Evolutionary conservation across 2,113 vertebrate genomes (phyloP).

Genomic region (Morphnarchus princeps): DNA sequence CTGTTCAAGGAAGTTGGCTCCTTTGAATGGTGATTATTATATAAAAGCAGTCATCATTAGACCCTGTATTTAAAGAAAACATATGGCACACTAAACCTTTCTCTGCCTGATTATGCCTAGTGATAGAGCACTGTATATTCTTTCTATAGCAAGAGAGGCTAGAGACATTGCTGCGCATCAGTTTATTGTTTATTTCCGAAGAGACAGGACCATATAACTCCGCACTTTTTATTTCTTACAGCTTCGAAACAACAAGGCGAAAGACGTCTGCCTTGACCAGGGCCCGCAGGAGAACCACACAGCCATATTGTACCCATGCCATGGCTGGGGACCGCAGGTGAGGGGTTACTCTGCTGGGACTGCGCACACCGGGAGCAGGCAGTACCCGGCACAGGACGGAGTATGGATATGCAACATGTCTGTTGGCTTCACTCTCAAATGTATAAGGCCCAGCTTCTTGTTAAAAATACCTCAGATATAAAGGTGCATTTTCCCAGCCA

Average conservation of each 20-base stretch:
- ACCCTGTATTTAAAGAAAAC: neutral
- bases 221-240: slow-evolving; percentile 48
- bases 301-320: slow-evolving; percentile 91
- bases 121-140: neutral
- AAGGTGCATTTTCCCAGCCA: neutral
- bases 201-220: slow-evolving; percentile 58
- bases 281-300: slow-evolving; percentile 94
- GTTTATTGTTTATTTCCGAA: neutral
- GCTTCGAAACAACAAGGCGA: slow-evolving; percentile 91
- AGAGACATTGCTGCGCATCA: neutral
- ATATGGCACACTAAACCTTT: neutral
- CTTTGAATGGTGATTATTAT: neutral
- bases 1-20: neutral
- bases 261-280: slow-evolving; percentile 94
- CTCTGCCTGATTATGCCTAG: neutral
- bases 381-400: neutral
- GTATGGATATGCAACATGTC: fast-evolving
- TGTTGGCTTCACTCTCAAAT: neutral
- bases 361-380: neutral
- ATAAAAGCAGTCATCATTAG: neutral
- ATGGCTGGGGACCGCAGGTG: slow-evolving; percentile 96
- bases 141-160: neutral
- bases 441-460: neutral
- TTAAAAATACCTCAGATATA: neutral
- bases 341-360: neutral